Evolutionary conservation across 2,113 vertebrate genomes (phyloP).

Genomic region (Vulpes lagopus): DNA sequence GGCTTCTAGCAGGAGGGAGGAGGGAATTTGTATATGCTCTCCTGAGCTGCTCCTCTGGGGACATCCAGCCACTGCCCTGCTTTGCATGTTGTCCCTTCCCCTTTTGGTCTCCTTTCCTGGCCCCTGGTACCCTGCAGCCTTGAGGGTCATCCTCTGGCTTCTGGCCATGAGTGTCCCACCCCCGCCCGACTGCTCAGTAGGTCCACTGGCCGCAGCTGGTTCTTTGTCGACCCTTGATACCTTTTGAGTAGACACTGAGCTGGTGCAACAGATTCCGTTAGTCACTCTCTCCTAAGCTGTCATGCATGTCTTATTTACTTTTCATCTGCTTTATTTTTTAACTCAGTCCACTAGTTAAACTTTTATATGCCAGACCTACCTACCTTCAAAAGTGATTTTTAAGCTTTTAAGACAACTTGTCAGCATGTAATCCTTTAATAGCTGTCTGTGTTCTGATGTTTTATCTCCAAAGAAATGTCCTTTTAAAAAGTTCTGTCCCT

Average conservation of each 20-base stretch:
- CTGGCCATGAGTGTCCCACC: too few species aligned
- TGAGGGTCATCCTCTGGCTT: neutral
- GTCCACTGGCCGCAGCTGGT: neutral
- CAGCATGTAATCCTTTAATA: neutral
- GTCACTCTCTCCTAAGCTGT: neutral
- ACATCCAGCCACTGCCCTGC: neutral
- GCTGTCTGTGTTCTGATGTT: neutral
- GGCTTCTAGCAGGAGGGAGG: neutral
- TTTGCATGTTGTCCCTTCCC: too few species aligned
- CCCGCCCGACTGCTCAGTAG: neutral
- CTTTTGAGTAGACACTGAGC: neutral
- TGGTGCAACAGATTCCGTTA: neutral
- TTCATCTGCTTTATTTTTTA: conserved; percentile 15
- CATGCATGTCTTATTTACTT: neutral
- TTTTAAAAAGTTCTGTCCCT: neutral
- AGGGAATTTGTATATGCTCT: neutral
- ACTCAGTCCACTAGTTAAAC: neutral
- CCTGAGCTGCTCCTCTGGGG: neutral
- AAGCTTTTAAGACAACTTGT: neutral
- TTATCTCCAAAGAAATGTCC: neutral
- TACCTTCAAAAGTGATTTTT: neutral
- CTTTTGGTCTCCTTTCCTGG: neutral
- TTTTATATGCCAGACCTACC: neutral
- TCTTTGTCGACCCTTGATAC: neutral
- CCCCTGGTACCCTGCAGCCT: neutral